These are phyloP conservation scores for Parelbella ahira DNA, from an alignment of 2,888 invertebrate species.

Conservation along the genomic window DNA sequence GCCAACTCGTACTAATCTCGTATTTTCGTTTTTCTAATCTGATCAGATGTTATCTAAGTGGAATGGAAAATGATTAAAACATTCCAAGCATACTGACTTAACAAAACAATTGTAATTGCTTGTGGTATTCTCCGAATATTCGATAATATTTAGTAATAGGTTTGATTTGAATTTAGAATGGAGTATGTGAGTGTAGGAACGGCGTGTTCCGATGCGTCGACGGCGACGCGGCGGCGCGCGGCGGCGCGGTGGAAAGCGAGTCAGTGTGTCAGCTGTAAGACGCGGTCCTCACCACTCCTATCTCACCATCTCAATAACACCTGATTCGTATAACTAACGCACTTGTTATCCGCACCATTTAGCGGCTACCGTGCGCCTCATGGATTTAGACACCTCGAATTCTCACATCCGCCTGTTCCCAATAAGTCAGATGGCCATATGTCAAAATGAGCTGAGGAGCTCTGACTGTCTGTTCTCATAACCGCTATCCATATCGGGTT, in stretches of 20 bases:
- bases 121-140: too few relatives aligned
- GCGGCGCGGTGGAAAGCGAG: conserved; percentile 68
- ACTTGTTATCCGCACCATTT: conserved; percentile 30
- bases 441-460: conserved; percentile 4
- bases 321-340: conserved; percentile 43
- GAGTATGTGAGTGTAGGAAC: too few relatives aligned
- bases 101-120: too few relatives aligned
- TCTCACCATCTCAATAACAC: conserved; percentile 41
- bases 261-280: conserved; percentile 69
- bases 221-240: conserved; percentile 29
- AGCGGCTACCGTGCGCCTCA: background rate
- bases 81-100: too few relatives aligned
- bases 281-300: conserved; percentile 38
- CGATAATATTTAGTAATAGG: too few relatives aligned
- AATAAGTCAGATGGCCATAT: conserved; percentile 15
- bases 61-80: too few relatives aligned
- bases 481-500: conserved; percentile 3
- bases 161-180: too few relatives aligned
- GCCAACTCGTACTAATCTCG: conserved; percentile 1
- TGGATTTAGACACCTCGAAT: conserved; percentile 10
- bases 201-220: conserved; percentile 21
- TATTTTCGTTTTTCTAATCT: conserved; percentile 6
- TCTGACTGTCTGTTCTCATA: conserved; percentile 5
- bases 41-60: conserved; percentile 11
- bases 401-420: conserved; percentile 9